Base-by-base conservation (phyloP, 2,888 invertebrate species). In the Sinhomidia bicolor region DNA sequence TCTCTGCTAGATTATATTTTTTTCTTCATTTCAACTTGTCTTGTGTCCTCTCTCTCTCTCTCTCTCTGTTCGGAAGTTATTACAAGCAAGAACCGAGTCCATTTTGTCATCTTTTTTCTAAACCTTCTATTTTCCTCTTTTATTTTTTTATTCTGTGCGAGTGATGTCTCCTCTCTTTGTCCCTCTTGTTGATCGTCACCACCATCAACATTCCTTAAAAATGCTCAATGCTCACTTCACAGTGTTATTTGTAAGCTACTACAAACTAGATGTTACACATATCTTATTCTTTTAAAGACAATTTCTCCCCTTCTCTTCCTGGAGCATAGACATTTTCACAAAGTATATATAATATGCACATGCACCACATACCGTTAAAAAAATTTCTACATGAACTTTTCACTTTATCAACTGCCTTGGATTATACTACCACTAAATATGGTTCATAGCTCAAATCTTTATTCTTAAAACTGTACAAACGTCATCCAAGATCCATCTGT, bases 31-130 rank as follows among this genome's bases (percentile, higher is more conserved):
- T 54, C 32, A 23, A 23, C 41, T 74, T n/a, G 29, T 29, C 29
- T 26, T 32, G 54, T 32, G 54, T 54, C 20, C 78, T 51, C 10
- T 26, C 20, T 4, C 14, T 74, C 26, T 36, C 4, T 36, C 41
- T 20, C 71, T 44, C 14, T 44, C 29, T 2, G 1, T 62, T 26
- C 29, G 23, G 10, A 85, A 84, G 84, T 74, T 84, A 84, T 84
- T 84, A 29, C 60, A 54, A 54, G 12, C n/a, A 23, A 1, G 36
- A 20, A 23, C 3, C 7, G 51, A 71, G 74, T 74, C 57, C 74
- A 20, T 74, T 44, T 84, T 85, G 26, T 26, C 26, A 26, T 60
- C 54, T 10, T 54, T n/a, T 17, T 17, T 60, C 60, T 26, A 57
- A 6, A 26, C 10, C 54, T 17, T 7, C 54, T 17, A 54, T 54